A percentile compares a stretch with the other conserved stretches of the same genome.
Evolutionary conservation across 2,113 vertebrate genomes (phyloP).

Genomic region (Strix uralensis): DNA sequence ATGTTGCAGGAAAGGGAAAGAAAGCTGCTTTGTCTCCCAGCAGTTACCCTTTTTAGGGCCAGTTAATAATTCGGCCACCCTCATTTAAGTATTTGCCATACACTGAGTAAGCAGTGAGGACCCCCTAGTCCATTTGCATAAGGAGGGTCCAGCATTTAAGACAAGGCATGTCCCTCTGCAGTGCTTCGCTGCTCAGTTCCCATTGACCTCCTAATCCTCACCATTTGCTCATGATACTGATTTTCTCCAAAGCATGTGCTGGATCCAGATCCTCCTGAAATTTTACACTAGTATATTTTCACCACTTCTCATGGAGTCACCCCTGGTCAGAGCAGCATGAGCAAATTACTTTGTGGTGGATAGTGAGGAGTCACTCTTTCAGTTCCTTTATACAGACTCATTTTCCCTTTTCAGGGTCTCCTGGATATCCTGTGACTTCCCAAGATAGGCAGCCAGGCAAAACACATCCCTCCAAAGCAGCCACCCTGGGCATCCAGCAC

Average conservation of each 20-base stretch:
- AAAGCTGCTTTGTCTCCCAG: background rate
- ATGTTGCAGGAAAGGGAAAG: background rate
- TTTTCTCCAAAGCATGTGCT: background rate
- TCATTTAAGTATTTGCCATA: background rate
- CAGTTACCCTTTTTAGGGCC: background rate
- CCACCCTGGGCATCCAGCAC: constrained; percentile 46
- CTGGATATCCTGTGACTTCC: constrained; percentile 66
- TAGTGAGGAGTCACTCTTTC: background rate
- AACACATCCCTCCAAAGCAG: constrained; percentile 58
- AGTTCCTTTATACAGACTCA: background rate
- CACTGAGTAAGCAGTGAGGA: background rate
- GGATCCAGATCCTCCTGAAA: background rate
- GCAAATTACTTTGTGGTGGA: background rate
- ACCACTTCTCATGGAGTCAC: background rate
- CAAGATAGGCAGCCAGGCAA: constrained; percentile 65
- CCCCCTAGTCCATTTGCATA: background rate
- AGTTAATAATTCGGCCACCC: background rate
- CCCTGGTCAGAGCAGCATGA: background rate
- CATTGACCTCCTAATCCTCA: background rate
- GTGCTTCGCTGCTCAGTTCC: background rate
- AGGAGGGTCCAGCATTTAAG: background rate
- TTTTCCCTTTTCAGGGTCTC: constrained; percentile 53
- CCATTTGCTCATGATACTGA: background rate
- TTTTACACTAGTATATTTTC: background rate
- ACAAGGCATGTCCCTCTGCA: background rate